phyloP scores from a whole-genome alignment of 2,888 invertebrate genomes.

The Xestia rhomboidea region DNA sequence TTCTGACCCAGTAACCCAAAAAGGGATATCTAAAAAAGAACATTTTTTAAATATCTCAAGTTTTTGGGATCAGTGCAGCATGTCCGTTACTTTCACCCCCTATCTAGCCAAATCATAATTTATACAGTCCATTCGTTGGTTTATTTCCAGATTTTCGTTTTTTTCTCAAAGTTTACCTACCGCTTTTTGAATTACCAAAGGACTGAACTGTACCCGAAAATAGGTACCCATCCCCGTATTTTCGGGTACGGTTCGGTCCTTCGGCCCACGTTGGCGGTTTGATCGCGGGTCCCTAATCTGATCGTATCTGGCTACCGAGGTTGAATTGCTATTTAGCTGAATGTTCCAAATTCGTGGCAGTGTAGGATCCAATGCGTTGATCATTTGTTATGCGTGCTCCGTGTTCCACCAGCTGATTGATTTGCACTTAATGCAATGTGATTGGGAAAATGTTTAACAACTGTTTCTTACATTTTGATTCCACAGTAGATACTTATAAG shows the following conservation, averaged over 20 bases:
- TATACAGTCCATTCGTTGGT: background rate
- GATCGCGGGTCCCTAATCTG: slow-evolving; percentile 46
- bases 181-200: background rate
- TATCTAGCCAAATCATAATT: too few species aligned
- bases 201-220: too few species aligned
- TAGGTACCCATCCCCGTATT: background rate
- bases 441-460: background rate
- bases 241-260: slow-evolving; percentile 24
- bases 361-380: slow-evolving; percentile 24
- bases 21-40: background rate
- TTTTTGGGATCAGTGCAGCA: background rate
- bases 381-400: slow-evolving; percentile 37
- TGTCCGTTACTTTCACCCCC: background rate
- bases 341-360: slow-evolving; percentile 44
- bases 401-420: slow-evolving; percentile 1
- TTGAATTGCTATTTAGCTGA: slow-evolving; percentile 61
- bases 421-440: slow-evolving; percentile 7
- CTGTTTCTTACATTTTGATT: background rate
- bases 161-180: background rate
- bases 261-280: slow-evolving; percentile 32
- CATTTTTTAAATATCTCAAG: background rate
- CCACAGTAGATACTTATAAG: too few species aligned
- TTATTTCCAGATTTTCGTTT: background rate
- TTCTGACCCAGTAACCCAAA: background rate
- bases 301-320: slow-evolving; percentile 50